phyloP scores from a whole-genome alignment of 2,113 vertebrate species.

The Heterotis niloticus region DNA sequence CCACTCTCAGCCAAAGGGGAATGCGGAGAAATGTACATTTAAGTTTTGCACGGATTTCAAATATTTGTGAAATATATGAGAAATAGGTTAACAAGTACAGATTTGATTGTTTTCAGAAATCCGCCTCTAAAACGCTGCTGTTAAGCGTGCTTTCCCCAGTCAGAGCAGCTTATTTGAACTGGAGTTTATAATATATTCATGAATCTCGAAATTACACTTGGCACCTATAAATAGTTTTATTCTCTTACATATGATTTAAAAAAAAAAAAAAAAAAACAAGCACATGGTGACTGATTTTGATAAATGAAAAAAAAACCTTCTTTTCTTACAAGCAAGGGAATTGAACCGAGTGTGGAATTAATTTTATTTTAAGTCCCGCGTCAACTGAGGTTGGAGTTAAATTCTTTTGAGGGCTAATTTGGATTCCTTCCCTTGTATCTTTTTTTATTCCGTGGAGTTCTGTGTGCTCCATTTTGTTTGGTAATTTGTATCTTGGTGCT shows the following conservation, averaged over 20 bases:
- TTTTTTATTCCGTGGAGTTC: not conserved
- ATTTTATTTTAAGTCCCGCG: not conserved
- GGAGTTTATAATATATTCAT: not conserved
- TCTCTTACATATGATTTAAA: not conserved
- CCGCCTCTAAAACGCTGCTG: not conserved
- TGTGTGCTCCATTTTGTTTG: not conserved
- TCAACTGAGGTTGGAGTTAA: slow-evolving; percentile 4
- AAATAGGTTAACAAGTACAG: not conserved
- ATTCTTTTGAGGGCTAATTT: slow-evolving; percentile 12
- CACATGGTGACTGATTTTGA: not conserved
- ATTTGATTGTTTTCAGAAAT: not conserved
- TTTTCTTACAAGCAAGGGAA: slow-evolving; percentile 14
- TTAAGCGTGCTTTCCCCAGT: not conserved
- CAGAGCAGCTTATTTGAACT: not conserved
- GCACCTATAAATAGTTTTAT: not conserved
- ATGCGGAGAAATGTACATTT: no score
- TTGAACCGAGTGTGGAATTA: slow-evolving; percentile 12
- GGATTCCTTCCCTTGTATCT: not conserved
- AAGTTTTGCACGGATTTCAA: no score
- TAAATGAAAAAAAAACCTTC: not conserved
- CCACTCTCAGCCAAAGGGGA: no score
- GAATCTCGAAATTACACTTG: not conserved
- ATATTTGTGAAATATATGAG: not conserved
- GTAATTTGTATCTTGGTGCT: slow-evolving; percentile 1
- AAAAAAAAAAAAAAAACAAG: not conserved